A percentile compares a stretch with the other conserved stretches of the same genome.
These are phyloP conservation scores for Epirrhoe alternata DNA, from an alignment of 2,888 invertebrate species.

Conservation along the genomic window DNA sequence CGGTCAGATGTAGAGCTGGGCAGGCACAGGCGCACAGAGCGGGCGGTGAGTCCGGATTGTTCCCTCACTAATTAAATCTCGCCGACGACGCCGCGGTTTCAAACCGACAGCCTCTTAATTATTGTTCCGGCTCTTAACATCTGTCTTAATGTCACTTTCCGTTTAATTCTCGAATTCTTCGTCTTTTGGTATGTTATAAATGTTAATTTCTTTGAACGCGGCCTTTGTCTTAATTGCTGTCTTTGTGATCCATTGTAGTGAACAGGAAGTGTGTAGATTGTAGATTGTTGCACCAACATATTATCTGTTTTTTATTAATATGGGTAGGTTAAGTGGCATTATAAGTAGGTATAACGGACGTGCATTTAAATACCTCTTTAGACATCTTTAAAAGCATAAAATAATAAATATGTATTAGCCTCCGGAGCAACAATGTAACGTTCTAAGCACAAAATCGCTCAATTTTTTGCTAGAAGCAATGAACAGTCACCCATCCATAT, in stretches of 20 bases:
- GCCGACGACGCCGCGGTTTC: slow-evolving; percentile 77
- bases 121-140: slow-evolving; percentile 83
- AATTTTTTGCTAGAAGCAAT: no score
- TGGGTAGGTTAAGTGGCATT: not conserved
- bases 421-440: no score
- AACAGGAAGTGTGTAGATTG: slow-evolving; percentile 1
- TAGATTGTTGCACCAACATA: not conserved
- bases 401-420: no score
- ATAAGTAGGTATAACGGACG: no score
- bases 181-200: slow-evolving; percentile 60
- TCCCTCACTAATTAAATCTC: slow-evolving; percentile 83
- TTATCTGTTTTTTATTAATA: not conserved
- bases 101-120: slow-evolving; percentile 83
- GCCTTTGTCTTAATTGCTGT: slow-evolving; percentile 47
- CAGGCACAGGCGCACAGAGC: slow-evolving; percentile 34
- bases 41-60: slow-evolving; percentile 60
- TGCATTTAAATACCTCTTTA: no score
- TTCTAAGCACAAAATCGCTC: no score
- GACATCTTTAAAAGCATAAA: no score
- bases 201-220: slow-evolving; percentile 61
- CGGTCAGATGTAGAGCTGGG: slow-evolving; percentile 48
- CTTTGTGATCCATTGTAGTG: slow-evolving; percentile 17
- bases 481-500: no score
- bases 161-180: slow-evolving; percentile 77
- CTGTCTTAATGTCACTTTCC: slow-evolving; percentile 82